phyloP scores from a whole-genome alignment of 2,888 invertebrate species.

The Polydrusus tereticollis region DNA sequence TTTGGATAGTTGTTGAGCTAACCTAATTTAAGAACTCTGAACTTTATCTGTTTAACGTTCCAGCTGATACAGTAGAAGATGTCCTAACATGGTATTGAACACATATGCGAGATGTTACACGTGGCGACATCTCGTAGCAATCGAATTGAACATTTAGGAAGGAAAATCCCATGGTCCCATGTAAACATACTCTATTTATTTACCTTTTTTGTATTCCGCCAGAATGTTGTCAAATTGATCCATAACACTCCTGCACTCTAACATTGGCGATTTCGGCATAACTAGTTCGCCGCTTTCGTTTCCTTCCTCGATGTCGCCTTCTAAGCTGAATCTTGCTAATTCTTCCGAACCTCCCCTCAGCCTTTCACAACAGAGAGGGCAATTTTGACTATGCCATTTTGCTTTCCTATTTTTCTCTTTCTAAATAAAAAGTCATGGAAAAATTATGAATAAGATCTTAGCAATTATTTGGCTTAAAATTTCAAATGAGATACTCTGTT shows the following conservation, averaged over 20 bases:
- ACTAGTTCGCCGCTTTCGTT: background rate
- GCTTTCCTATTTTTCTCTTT: slow-evolving; percentile 13
- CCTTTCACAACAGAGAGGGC: slow-evolving; percentile 31
- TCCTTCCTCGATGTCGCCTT: background rate
- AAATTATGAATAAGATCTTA: no score
- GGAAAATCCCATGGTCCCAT: background rate
- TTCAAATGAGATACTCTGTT: no score
- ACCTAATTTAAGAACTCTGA: no score
- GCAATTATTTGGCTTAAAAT: no score
- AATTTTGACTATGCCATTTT: slow-evolving; percentile 26
- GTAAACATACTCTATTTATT: background rate
- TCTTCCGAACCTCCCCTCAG: slow-evolving; percentile 48
- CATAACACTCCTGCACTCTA: slow-evolving; percentile 64
- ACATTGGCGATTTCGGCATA: slow-evolving; percentile 56
- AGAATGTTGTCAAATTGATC: slow-evolving; percentile 62
- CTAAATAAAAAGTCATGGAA: background rate
- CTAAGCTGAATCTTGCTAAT: background rate
- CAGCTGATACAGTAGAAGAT: no score
- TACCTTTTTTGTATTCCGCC: slow-evolving; percentile 59
- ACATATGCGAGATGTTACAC: no score
- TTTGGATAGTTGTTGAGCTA: no score
- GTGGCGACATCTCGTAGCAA: no score
- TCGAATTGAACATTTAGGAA: no score
- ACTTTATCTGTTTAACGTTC: no score
- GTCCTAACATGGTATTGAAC: no score